These are phyloP conservation scores for Trachelus iudaicus DNA, from an alignment of 2,888 invertebrate genomes.

Conservation along the genomic window DNA sequence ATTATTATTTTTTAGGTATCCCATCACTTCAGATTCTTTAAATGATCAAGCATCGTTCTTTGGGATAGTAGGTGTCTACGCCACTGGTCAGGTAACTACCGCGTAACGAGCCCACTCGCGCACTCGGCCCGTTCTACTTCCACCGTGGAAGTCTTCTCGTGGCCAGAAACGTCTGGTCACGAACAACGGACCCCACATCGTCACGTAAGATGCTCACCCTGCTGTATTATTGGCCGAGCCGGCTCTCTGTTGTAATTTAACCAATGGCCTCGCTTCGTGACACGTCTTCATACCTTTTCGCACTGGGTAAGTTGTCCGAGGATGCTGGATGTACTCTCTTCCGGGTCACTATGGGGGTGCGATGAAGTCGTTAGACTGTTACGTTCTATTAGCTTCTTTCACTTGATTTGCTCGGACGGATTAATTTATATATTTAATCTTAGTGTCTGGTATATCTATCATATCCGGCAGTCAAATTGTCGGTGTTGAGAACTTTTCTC, in stretches of 20 bases:
- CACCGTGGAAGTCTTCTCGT: conserved; percentile 16
- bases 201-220: conserved; percentile 33
- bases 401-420: neutral
- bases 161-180: conserved; percentile 45
- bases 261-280: conserved; percentile 16
- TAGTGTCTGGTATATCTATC: neutral
- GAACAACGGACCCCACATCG: conserved; percentile 51
- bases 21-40: too few species aligned
- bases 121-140: conserved; percentile 32
- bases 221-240: conserved; percentile 9
- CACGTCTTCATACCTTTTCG: conserved; percentile 19
- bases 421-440: too few species aligned
- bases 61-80: conserved; percentile 22
- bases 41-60: too few species aligned
- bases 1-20: neutral
- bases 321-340: neutral
- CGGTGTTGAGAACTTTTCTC: neutral
- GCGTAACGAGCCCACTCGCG: conserved; percentile 53
- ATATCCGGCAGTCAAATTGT: too few species aligned
- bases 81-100: conserved; percentile 53
- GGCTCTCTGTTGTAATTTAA: conserved; percentile 19
- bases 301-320: neutral
- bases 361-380: neutral
- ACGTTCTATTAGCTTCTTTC: neutral
- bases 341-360: neutral